Conservation (phyloP, 2,888 invertebrate species). For the Drosophila anomelani region DNA sequence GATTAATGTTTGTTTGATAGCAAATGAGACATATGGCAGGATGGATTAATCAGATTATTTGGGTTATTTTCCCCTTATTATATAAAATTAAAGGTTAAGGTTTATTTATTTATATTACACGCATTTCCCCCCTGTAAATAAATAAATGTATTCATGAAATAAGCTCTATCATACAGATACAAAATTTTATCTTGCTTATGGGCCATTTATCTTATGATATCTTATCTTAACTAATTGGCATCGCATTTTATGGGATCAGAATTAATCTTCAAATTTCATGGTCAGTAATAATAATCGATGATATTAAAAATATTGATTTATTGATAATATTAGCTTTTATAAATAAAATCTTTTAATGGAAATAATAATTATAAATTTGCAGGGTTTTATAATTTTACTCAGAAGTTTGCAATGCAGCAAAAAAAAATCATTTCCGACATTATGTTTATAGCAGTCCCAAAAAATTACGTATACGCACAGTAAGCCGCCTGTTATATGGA, state of each 20-base stretch:
- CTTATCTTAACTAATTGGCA: background rate
- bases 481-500: too few species aligned
- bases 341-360: too few species aligned
- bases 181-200: background rate
- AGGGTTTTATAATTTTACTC: too few species aligned
- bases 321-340: too few species aligned
- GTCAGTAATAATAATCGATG: background rate
- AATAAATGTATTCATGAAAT: background rate
- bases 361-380: too few species aligned
- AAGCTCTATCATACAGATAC: background rate
- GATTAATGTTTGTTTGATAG: conserved; percentile 11
- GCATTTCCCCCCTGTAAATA: background rate
- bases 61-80: background rate
- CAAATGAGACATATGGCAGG: conserved; percentile 1
- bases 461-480: too few species aligned
- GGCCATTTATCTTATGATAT: background rate
- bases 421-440: too few species aligned
- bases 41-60: background rate
- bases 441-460: too few species aligned
- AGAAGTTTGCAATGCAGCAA: too few species aligned
- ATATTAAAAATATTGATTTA: too few species aligned
- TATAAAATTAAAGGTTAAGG: background rate
- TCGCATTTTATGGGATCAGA: too few species aligned
- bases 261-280: background rate
- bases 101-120: background rate